Conservation (phyloP, 2,888 invertebrate species). For the Morpho achilles region DNA sequence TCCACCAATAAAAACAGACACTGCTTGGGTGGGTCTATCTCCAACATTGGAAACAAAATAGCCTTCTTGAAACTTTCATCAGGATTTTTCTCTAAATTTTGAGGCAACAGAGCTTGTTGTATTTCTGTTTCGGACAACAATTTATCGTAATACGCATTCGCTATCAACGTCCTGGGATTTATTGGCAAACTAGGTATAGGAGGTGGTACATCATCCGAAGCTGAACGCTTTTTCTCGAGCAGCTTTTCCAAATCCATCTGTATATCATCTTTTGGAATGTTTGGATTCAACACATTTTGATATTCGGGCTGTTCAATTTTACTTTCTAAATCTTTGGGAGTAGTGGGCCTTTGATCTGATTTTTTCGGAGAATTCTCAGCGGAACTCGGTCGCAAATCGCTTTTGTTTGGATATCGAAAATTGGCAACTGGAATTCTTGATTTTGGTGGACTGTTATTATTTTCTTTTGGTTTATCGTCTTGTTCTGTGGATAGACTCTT, state of each 20-base stretch:
- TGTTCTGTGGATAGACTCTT: constrained; percentile 68
- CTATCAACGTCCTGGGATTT: constrained; percentile 68
- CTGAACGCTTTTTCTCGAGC: constrained; percentile 42
- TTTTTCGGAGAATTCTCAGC: constrained; percentile 56
- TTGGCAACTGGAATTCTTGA: constrained; percentile 68
- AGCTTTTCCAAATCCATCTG: constrained; percentile 37
- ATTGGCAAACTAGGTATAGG: constrained; percentile 74
- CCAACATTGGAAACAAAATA: constrained; percentile 90
- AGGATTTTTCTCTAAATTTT: constrained; percentile 91
- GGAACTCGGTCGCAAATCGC: constrained; percentile 48
- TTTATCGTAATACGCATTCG: constrained; percentile 89
- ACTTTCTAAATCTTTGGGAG: constrained; percentile 32
- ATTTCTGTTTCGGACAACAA: constrained; percentile 87
- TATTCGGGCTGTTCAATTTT: constrained; percentile 59
- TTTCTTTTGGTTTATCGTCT: constrained; percentile 36
- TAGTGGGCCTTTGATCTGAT: constrained; percentile 26
- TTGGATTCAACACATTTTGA: constrained; percentile 50
- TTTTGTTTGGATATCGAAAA: constrained; percentile 69
- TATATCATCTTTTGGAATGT: constrained; percentile 32
- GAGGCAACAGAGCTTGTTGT: constrained; percentile 87
- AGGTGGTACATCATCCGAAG: constrained; percentile 58
- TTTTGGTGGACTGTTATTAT: constrained; percentile 34
- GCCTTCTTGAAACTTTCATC: constrained; percentile 95
- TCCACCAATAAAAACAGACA: constrained; percentile 92
- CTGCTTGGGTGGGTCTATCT: constrained; percentile 92